phyloP scores from a whole-genome alignment of 2,888 invertebrate genomes.

The Parthenolecanium corni region DNA sequence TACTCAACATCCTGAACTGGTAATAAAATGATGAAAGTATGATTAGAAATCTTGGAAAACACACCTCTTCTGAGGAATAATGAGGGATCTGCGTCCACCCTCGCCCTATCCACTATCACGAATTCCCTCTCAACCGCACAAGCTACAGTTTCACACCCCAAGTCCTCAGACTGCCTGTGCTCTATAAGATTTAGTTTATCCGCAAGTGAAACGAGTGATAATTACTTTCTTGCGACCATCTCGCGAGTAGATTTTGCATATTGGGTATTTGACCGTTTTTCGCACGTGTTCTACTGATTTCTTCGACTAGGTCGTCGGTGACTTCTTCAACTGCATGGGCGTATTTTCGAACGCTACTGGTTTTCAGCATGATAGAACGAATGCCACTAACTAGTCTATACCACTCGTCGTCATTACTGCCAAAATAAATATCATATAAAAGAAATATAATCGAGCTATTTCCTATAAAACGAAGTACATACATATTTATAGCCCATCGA shows the following conservation, averaged over 20 bases:
- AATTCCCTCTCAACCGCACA: too few species aligned
- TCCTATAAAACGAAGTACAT: neutral
- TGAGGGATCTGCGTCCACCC: too few species aligned
- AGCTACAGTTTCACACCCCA: too few species aligned
- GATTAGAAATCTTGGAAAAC: too few species aligned
- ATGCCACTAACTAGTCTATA: constrained; percentile 43
- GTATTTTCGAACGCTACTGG: constrained; percentile 42
- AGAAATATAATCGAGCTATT: neutral
- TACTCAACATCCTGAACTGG: too few species aligned
- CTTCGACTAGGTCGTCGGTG: constrained; percentile 39
- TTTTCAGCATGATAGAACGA: constrained; percentile 45
- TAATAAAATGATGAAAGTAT: too few species aligned
- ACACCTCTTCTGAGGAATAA: too few species aligned
- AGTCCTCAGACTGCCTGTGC: too few species aligned
- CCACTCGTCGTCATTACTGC: constrained; percentile 48
- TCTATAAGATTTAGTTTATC: too few species aligned
- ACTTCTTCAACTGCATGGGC: constrained; percentile 40
- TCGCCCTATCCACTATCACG: too few species aligned
- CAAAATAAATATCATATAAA: neutral
- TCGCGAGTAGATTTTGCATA: constrained; percentile 10
- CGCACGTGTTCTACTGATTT: constrained; percentile 35
- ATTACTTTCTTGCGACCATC: constrained; percentile 19
- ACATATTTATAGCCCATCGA: too few species aligned
- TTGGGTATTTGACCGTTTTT: constrained; percentile 2
- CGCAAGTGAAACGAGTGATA: too few species aligned